Percentiles rank a stretch among this genome's conserved stretches.
phyloP scores from a whole-genome alignment of 2,888 invertebrate genomes.

The Platycheirus albimanus region DNA sequence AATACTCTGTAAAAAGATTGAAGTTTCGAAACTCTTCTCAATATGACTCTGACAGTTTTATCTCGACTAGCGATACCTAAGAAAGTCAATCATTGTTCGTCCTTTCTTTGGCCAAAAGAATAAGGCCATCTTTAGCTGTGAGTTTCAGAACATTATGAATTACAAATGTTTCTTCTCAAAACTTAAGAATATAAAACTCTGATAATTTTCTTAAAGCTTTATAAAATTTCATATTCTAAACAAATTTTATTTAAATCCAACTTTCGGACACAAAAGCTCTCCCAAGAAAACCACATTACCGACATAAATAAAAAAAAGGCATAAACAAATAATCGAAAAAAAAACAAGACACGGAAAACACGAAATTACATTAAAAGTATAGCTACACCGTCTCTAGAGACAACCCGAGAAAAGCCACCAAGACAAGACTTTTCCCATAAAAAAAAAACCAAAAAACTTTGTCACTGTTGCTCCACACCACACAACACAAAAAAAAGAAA shows the following conservation, averaged over 20 bases:
- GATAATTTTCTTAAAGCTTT: too few relatives aligned
- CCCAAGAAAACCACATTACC: not conserved
- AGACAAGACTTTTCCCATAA: slow-evolving; percentile 33
- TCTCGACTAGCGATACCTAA: too few relatives aligned
- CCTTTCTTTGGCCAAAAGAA: too few relatives aligned
- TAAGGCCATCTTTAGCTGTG: too few relatives aligned
- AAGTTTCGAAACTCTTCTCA: too few relatives aligned
- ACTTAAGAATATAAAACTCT: too few relatives aligned
- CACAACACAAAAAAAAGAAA: too few relatives aligned
- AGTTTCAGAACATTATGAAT: too few relatives aligned
- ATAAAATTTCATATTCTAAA: not conserved
- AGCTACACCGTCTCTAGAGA: slow-evolving; percentile 14
- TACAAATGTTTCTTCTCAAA: too few relatives aligned
- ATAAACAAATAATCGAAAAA: slow-evolving; percentile 57
- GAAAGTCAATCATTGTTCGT: too few relatives aligned
- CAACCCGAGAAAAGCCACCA: not conserved
- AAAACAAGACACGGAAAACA: not conserved
- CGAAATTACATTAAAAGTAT: slow-evolving; percentile 15
- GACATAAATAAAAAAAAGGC: slow-evolving; percentile 12
- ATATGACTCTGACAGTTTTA: too few relatives aligned
- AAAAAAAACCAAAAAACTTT: slow-evolving; percentile 39
- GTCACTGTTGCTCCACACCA: not conserved
- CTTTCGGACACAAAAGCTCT: not conserved
- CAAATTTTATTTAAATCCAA: slow-evolving; percentile 14
- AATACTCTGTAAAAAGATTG: too few relatives aligned